These are phyloP conservation scores for Operophtera brumata DNA, from an alignment of 2,888 invertebrate species.

Conservation along the genomic window DNA sequence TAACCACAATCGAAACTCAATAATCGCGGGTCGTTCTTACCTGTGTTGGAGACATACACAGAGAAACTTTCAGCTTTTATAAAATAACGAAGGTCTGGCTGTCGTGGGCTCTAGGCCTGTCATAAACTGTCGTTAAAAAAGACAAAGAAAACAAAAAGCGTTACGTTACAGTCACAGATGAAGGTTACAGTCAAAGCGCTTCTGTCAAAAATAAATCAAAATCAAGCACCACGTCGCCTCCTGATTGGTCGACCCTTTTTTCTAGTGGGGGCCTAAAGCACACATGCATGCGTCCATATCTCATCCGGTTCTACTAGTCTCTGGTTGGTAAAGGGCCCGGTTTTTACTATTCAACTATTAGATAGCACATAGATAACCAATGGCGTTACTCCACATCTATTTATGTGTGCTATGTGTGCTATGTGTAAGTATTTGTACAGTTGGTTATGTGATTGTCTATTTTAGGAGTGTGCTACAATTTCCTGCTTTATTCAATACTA, in stretches of 20 bases:
- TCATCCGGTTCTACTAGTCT: slow-evolving; percentile 21
- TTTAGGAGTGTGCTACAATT: background rate
- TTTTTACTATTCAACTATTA: slow-evolving; percentile 25
- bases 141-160: background rate
- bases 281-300: slow-evolving; percentile 12
- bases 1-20: no score
- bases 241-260: slow-evolving; percentile 19
- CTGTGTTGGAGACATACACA: no score
- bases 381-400: background rate
- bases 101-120: no score
- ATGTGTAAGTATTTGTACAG: background rate
- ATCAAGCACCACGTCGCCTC: slow-evolving; percentile 4
- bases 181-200: slow-evolving; percentile 8
- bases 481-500: no score
- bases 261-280: slow-evolving; percentile 7
- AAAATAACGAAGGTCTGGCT: no score
- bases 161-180: no score
- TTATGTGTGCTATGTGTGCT: background rate
- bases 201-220: slow-evolving; percentile 24
- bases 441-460: background rate
- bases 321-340: slow-evolving; percentile 23
- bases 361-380: slow-evolving; percentile 17
- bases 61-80: no score
- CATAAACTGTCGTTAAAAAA: no score
- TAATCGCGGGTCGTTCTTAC: no score